Conservation (phyloP, 2,113 vertebrate genomes). For the Onychostruthus taczanowskii region DNA sequence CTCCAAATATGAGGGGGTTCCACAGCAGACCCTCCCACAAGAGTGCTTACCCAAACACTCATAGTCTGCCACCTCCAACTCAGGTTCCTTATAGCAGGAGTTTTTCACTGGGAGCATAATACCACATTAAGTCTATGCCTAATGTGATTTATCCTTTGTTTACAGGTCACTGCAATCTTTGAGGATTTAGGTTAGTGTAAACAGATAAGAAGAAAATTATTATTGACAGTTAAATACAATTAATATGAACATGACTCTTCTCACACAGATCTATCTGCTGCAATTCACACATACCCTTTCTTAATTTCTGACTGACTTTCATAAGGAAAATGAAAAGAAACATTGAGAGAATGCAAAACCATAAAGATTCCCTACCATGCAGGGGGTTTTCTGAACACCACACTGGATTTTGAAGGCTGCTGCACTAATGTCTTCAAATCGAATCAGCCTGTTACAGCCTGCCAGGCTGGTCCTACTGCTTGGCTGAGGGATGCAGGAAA, state of each 20-base stretch:
- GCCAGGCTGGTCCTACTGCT: conserved; percentile 53
- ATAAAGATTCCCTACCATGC: conserved; percentile 75
- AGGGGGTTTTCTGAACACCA: conserved; percentile 86
- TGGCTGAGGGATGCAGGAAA: conserved; percentile 62
- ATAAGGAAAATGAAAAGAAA: neutral
- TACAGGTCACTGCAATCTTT: conserved; percentile 12
- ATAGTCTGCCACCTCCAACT: neutral
- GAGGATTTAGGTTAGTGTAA: conserved; percentile 16
- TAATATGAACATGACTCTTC: neutral
- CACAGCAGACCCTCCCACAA: neutral
- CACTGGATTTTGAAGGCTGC: conserved; percentile 87
- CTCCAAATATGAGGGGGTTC: neutral
- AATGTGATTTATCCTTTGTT: conserved; percentile 41
- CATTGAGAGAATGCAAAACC: neutral
- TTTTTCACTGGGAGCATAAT: neutral
- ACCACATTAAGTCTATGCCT: neutral
- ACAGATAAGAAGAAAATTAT: conserved; percentile 12
- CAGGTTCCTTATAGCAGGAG: neutral
- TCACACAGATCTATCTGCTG: neutral
- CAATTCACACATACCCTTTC: neutral
- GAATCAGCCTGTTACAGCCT: conserved; percentile 69
- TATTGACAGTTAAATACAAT: neutral
- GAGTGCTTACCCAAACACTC: neutral
- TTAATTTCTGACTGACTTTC: neutral
- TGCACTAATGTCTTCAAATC: conserved; percentile 88